Conservation (phyloP, 2,113 vertebrate genomes). For the Phalacrocorax carbo region DNA sequence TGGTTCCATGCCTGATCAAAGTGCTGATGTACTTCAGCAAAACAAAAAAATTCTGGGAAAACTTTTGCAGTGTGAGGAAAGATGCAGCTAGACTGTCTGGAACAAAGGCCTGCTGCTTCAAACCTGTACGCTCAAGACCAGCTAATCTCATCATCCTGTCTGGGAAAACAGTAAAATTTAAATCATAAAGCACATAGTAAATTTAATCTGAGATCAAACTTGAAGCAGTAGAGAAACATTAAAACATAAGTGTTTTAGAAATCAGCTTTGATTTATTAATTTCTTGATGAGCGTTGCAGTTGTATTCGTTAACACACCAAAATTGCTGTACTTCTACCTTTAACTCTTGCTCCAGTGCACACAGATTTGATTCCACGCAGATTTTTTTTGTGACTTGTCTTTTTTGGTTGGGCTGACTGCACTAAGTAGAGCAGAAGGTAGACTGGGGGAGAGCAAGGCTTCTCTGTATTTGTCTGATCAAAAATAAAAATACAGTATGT, state of each 20-base stretch:
- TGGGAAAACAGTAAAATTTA: not conserved
- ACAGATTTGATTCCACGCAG: not conserved
- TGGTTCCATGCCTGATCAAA: not conserved
- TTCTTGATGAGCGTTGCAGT: not conserved
- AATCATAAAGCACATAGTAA: not conserved
- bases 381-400: slow-evolving; percentile 38
- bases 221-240: not conserved
- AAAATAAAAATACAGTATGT: not conserved
- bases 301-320: not conserved
- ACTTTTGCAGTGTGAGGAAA: not conserved
- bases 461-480: not conserved
- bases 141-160: not conserved
- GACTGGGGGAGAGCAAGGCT: not conserved
- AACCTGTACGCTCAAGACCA: not conserved
- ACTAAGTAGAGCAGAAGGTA: slow-evolving; percentile 51
- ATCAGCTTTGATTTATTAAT: not conserved
- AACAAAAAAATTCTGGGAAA: not conserved
- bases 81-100: not conserved
- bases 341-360: not conserved
- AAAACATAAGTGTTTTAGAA: not conserved
- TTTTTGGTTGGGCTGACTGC: slow-evolving; percentile 39
- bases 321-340: not conserved
- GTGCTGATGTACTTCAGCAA: not conserved
- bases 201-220: not conserved
- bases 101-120: not conserved